Evolutionary conservation across 2,113 vertebrate species (phyloP).

Genomic region (Vidua chalybeata): DNA sequence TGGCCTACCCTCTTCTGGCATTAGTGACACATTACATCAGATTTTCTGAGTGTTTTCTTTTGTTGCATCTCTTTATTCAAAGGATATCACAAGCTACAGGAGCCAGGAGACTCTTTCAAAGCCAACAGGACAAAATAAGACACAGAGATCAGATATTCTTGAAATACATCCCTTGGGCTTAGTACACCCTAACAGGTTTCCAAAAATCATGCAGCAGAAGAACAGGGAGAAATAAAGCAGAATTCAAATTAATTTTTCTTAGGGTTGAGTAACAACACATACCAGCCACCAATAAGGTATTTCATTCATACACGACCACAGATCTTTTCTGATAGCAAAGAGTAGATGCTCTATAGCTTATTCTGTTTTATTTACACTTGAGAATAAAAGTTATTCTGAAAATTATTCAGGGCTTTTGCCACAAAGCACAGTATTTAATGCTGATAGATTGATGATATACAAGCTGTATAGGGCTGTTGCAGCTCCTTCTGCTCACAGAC

Average conservation of each 20-base stretch:
- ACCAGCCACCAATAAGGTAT: neutral
- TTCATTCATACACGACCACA: neutral
- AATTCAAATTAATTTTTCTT: neutral
- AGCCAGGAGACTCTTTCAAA: neutral
- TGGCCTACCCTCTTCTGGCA: constrained; percentile 71
- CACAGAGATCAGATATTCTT: neutral
- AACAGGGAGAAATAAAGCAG: neutral
- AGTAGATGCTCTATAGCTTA: neutral
- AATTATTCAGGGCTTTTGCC: neutral
- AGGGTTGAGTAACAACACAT: neutral
- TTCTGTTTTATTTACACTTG: neutral
- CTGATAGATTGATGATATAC: neutral
- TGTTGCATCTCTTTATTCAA: constrained; percentile 15
- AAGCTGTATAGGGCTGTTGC: neutral
- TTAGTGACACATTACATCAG: constrained; percentile 64
- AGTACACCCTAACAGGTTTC: neutral
- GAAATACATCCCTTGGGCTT: neutral
- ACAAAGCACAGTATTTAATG: neutral
- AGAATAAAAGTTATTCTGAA: neutral
- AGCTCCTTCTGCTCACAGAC: neutral
- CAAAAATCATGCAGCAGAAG: neutral
- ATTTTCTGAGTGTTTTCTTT: neutral
- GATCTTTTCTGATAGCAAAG: neutral
- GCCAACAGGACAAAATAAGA: neutral
- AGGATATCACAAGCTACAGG: neutral